A percentile compares a stretch with the other conserved stretches of the same genome.
phyloP scores from a whole-genome alignment of 2,797 vertebrate species.

The Peromyscus aztecus region DNA sequence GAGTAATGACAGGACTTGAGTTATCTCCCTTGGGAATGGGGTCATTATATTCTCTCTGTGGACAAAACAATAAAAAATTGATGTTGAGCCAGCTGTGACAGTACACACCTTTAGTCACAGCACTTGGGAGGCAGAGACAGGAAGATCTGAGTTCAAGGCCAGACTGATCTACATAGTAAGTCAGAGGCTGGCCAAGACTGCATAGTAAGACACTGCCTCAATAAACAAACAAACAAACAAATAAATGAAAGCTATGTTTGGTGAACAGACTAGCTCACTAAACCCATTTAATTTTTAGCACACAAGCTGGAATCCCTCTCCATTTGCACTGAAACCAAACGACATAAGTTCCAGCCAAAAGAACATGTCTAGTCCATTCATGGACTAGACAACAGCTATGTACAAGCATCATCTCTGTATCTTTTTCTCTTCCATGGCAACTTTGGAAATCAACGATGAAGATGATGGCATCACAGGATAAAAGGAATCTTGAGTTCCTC shows the following conservation, averaged over 20 bases:
- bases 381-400: not conserved
- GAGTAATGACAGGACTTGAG: not conserved
- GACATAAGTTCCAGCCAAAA: not conserved
- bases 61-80: not conserved
- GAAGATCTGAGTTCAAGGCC: not conserved
- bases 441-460: slow-evolving; percentile 16
- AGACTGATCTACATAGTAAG: not conserved
- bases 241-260: too few species aligned
- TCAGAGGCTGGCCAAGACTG: not conserved
- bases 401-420: not conserved
- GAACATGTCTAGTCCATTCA: not conserved
- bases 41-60: not conserved
- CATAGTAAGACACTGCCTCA: not conserved
- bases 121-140: not conserved
- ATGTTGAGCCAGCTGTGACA: not conserved
- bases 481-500: not conserved
- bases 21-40: not conserved
- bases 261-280: not conserved
- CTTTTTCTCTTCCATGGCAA: not conserved
- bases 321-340: not conserved
- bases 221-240: too few species aligned
- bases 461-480: not conserved
- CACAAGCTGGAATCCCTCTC: not conserved
- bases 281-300: not conserved
- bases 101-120: not conserved